Base-by-base conservation (phyloP, 2,113 vertebrate genomes). In the Amphiprion percula region DNA sequence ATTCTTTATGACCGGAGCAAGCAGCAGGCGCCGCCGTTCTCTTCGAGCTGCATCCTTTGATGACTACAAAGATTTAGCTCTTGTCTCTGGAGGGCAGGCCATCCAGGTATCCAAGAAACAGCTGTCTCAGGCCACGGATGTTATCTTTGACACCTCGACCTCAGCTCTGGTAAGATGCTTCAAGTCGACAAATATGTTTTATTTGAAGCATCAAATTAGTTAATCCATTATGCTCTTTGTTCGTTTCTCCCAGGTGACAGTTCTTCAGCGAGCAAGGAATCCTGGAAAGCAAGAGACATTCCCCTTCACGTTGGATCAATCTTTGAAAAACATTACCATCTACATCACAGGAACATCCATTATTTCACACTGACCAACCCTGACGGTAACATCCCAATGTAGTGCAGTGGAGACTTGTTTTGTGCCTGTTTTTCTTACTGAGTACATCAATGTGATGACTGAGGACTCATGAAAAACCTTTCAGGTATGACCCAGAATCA, bases 91-190 rank as follows among this genome's bases (percentile, higher is more conserved):
- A 61, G 94, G 93, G 19, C 93, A 93, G 77, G 91, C 88, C 24
- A 94, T 95, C 41, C 12, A 75, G 4, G 93, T 95, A 19, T 75
- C 88, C 26, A 95, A 95, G 72, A 5, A 4, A 0, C 39, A 91
- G 17, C 47, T 95, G 47, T 80, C 91, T 69, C 37, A 92, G 68
- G 93, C 92, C 65, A 95, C 93, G 64, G 83, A 84, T 0, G 47
- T 95, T 61, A 94, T 95, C 41, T 84, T 92, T 4, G 94, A 95
- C 70, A 91, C 92, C 5, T 94, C 94, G 4, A 94, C 93, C 26
- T 94, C 94, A 69, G 93, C 93, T 56, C 85, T 95, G 88, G 94
- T 95, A 90, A 49, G 66, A 76, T 37, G 50, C 4, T 47, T 17
- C 15, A 41, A 1, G 23, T 62, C 23, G 10, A 6, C 16, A 9